Conservation (phyloP, 2,113 vertebrate genomes). For the Psilopogon haemacephalus region DNA sequence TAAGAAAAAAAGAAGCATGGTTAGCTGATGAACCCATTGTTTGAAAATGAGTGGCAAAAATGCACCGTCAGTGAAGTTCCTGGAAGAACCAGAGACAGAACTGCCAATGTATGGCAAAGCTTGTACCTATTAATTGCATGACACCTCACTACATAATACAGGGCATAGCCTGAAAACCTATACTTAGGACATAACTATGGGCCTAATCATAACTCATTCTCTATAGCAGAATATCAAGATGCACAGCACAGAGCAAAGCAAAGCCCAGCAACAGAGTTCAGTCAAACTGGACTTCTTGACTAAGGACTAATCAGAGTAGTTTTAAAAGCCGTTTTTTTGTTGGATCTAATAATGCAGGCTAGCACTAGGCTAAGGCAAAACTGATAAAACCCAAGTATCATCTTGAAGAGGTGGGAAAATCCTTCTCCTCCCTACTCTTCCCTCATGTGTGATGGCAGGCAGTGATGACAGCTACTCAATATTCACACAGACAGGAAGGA, state of each 20-base stretch:
- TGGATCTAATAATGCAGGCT: neutral
- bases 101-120: neutral
- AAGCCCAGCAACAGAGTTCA: neutral
- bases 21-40: neutral
- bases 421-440: neutral
- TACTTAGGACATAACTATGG: conserved; percentile 2
- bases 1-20: neutral
- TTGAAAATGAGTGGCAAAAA: neutral
- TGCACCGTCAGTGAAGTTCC: neutral
- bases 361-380: neutral
- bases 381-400: neutral
- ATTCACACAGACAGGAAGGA: neutral
- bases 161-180: neutral
- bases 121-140: neutral
- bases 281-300: neutral
- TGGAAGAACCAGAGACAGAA: neutral
- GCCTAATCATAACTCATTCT: neutral
- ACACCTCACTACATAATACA: neutral
- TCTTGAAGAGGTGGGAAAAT: neutral
- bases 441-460: neutral
- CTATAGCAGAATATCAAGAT: neutral
- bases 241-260: neutral
- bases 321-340: neutral
- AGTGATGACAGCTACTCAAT: neutral
- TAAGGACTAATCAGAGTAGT: neutral